phyloP scores from a whole-genome alignment of 1,140 invertebrate genomes.

The Hyphantria cunea region DNA sequence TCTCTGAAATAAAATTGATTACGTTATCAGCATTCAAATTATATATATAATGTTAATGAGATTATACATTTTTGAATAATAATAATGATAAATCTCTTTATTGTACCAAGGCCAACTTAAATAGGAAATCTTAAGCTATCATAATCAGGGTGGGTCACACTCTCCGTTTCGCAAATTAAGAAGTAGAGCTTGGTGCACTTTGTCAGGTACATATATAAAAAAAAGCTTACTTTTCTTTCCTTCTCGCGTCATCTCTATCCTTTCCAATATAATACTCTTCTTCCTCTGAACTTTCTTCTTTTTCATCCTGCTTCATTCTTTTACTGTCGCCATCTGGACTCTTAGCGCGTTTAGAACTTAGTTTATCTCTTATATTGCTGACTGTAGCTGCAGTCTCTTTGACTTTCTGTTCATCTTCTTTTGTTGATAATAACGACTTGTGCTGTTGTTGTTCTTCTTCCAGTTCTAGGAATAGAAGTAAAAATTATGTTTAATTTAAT shows the following conservation, averaged over 20 bases:
- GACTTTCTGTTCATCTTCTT: slow-evolving; percentile 50
- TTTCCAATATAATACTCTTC: slow-evolving; percentile 86
- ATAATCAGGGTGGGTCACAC: too few species aligned
- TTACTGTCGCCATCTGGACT: slow-evolving; percentile 65
- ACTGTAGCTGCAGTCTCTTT: slow-evolving; percentile 64
- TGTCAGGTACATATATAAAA: too few species aligned
- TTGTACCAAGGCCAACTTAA: too few species aligned
- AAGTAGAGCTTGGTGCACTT: too few species aligned
- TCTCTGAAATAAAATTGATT: slow-evolving; percentile 81
- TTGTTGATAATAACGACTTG: slow-evolving; percentile 34
- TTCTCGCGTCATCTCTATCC: slow-evolving; percentile 84
- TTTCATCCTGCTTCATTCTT: slow-evolving; percentile 43
- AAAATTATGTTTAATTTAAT: slow-evolving; percentile 2
- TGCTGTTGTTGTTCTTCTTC: slow-evolving; percentile 40
- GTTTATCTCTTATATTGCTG: slow-evolving; percentile 81
- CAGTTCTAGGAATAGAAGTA: slow-evolving; percentile 52
- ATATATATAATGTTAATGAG: too few species aligned
- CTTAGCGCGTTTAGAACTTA: slow-evolving; percentile 61
- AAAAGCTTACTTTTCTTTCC: slow-evolving; percentile 87
- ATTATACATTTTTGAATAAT: too few species aligned
- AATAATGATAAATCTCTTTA: too few species aligned
- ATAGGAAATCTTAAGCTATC: too few species aligned
- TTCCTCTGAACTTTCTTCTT: slow-evolving; percentile 67
- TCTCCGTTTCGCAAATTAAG: too few species aligned
- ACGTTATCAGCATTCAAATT: not conserved